These are phyloP conservation scores for Oreotragus oreotragus DNA, from an alignment of 2,113 vertebrate genomes.

Conservation along the genomic window DNA sequence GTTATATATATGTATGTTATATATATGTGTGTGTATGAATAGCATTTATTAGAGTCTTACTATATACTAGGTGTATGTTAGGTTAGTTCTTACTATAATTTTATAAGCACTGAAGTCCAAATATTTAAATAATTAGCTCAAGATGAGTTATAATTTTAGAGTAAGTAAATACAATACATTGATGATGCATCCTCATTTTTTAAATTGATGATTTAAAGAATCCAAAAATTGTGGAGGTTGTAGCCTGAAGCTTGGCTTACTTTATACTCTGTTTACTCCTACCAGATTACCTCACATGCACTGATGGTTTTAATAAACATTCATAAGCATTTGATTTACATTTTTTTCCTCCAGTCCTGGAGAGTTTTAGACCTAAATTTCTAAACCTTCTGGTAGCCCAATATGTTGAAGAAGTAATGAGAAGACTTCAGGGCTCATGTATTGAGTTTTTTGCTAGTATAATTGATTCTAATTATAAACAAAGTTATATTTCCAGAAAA, in stretches of 20 bases:
- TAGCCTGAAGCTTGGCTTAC: background rate
- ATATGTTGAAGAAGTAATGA: background rate
- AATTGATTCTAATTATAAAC: constrained; percentile 43
- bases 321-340: background rate
- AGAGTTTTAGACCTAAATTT: background rate
- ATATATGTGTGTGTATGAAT: background rate
- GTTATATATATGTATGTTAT: background rate
- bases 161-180: background rate
- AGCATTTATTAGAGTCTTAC: background rate
- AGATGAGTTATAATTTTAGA: background rate
- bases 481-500: constrained; percentile 48
- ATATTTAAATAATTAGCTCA: background rate
- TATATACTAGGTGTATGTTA: background rate
- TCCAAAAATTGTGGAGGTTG: background rate
- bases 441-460: constrained; percentile 22
- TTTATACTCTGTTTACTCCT: background rate
- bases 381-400: background rate
- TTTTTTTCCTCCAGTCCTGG: background rate
- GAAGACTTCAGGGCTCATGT: background rate
- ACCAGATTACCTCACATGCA: background rate
- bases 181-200: background rate
- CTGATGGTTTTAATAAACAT: background rate
- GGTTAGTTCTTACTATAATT: background rate
- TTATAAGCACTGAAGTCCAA: background rate
- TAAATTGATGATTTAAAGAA: background rate